phyloP scores from a whole-genome alignment of 2,888 invertebrate genomes.

The Troglohyphantes excavatus region DNA sequence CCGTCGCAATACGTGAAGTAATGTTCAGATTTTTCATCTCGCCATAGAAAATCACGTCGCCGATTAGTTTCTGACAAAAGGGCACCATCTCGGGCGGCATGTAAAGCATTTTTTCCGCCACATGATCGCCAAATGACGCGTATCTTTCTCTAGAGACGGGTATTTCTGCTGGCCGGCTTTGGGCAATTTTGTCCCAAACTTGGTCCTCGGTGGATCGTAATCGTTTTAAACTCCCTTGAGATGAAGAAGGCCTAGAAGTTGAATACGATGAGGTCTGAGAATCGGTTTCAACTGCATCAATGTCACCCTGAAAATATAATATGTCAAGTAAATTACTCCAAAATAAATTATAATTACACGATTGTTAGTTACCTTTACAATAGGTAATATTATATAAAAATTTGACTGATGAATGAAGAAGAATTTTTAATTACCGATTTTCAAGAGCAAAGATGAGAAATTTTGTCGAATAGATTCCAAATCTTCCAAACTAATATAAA shows the following conservation, averaged over 20 bases:
- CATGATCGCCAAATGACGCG: conserved; percentile 5
- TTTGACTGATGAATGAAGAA: neutral
- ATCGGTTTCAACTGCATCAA: no score
- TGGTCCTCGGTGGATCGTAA: neutral
- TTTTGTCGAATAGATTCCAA: no score
- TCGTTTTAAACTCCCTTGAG: neutral
- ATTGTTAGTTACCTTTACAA: no score
- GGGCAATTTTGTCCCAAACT: neutral
- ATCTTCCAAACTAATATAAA: neutral
- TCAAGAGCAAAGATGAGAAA: conserved; percentile 14
- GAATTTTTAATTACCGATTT: neutral
- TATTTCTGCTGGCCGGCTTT: neutral
- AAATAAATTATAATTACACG: no score
- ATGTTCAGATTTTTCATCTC: conserved; percentile 15
- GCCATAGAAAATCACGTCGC: conserved; percentile 14
- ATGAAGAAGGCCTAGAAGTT: neutral
- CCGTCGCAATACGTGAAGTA: conserved; percentile 30
- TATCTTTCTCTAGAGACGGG: neutral
- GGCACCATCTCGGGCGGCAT: conserved; percentile 20
- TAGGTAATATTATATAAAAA: no score
- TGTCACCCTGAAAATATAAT: no score
- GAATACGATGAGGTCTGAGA: no score
- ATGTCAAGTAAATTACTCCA: no score
- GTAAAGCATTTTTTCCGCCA: conserved; percentile 6
- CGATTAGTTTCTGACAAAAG: conserved; percentile 10